Conservation (phyloP, 2,888 invertebrate genomes). For the Polietes domitor region DNA sequence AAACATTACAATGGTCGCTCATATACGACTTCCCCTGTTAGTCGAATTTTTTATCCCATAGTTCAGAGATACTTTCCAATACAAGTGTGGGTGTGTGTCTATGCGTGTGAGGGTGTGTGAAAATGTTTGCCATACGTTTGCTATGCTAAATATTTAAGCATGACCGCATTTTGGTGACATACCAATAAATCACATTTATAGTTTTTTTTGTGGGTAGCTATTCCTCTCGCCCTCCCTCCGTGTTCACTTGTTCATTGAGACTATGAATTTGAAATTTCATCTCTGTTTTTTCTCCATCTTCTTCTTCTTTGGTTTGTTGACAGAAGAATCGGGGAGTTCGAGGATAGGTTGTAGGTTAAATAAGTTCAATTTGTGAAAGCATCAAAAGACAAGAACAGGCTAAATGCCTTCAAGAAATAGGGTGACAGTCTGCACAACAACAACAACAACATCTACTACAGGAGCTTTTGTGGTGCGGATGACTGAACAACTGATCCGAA, state of each 20-base stretch:
- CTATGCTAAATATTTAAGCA: conserved; percentile 63
- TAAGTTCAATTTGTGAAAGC: conserved; percentile 38
- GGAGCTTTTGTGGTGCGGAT: no score
- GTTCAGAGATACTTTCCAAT: background rate
- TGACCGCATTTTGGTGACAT: conserved; percentile 66
- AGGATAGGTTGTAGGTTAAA: conserved; percentile 37
- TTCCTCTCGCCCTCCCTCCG: background rate
- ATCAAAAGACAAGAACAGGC: conserved; percentile 3
- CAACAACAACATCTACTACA: no score
- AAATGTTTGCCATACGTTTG: conserved; percentile 33
- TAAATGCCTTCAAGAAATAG: conserved; percentile 41
- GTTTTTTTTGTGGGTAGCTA: conserved; percentile 41
- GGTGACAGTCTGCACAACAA: conserved; percentile 33
- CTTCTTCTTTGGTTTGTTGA: no score
- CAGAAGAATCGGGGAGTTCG: background rate
- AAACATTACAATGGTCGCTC: conserved; percentile 20
- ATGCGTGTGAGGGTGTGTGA: background rate
- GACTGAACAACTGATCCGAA: background rate
- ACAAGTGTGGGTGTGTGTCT: no score
- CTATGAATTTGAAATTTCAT: conserved; percentile 29
- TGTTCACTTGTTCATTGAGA: background rate
- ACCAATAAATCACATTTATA: conserved; percentile 67
- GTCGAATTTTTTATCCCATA: background rate
- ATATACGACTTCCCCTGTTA: background rate
- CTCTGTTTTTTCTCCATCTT: background rate